These are phyloP conservation scores for Drosophila siamana DNA, from an alignment of 2,888 invertebrate species.

Conservation along the genomic window DNA sequence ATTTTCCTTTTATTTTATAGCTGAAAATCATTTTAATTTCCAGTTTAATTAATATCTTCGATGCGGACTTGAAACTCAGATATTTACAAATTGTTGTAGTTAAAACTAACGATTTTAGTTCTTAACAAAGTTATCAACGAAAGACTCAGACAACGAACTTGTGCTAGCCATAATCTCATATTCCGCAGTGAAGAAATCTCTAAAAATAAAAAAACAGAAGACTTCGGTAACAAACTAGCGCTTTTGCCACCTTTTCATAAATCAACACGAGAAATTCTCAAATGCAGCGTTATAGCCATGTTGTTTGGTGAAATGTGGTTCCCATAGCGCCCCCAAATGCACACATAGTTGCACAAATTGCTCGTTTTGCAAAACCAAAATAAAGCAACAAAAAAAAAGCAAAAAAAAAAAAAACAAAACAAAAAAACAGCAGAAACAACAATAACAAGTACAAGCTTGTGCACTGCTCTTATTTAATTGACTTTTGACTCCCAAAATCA, in stretches of 20 bases:
- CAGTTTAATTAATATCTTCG: too few species aligned
- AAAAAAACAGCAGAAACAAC: conserved; percentile 32
- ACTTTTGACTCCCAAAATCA: conserved; percentile 83
- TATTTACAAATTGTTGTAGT: too few species aligned
- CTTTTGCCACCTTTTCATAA: conserved; percentile 56
- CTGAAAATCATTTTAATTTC: too few species aligned
- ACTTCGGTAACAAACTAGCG: conserved; percentile 46
- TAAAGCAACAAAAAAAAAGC: conserved; percentile 2
- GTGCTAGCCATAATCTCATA: neutral
- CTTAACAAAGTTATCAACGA: neutral
- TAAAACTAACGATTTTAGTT: too few species aligned
- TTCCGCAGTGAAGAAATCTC: too few species aligned
- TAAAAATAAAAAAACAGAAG: conserved; percentile 31
- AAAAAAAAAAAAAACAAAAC: too few species aligned
- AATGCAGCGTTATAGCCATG: conserved; percentile 29
- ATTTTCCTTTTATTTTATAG: too few species aligned
- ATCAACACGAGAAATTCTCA: conserved; percentile 55
- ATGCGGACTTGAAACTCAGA: too few species aligned
- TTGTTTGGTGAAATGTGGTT: conserved; percentile 67
- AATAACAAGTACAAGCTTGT: conserved; percentile 72
- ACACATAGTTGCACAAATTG: conserved; percentile 71
- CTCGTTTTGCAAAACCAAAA: conserved; percentile 64
- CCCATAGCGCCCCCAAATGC: conserved; percentile 67
- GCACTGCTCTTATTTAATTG: conserved; percentile 84
- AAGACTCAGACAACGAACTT: conserved; percentile 44